These are phyloP conservation scores for Mythimna loreyi DNA, from an alignment of 2,888 invertebrate species.

Conservation along the genomic window DNA sequence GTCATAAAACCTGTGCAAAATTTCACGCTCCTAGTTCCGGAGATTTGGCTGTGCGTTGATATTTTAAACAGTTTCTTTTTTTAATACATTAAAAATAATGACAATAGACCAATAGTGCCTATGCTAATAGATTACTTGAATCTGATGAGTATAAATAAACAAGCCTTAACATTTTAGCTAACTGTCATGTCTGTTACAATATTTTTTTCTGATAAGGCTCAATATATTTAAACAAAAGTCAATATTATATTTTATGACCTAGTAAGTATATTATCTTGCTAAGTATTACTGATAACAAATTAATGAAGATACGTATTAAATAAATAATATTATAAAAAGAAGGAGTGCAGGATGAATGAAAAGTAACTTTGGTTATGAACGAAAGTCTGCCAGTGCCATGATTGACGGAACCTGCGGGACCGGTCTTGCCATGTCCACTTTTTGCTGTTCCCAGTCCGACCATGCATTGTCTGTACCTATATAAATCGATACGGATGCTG, in stretches of 20 bases:
- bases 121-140: too few relatives aligned
- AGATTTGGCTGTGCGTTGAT: too few relatives aligned
- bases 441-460: conserved; percentile 73
- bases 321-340: conserved; percentile 28
- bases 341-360: conserved; percentile 58
- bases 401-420: conserved; percentile 80
- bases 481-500: background rate
- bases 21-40: too few relatives aligned
- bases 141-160: too few relatives aligned
- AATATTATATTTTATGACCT: background rate
- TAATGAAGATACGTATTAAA: conserved; percentile 5
- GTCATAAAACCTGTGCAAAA: too few relatives aligned
- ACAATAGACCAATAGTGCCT: too few relatives aligned
- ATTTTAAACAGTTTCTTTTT: too few relatives aligned
- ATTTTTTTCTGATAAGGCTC: too few relatives aligned
- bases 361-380: conserved; percentile 74
- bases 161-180: too few relatives aligned
- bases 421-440: conserved; percentile 77
- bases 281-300: conserved; percentile 2
- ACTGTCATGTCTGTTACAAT: too few relatives aligned
- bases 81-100: too few relatives aligned
- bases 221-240: background rate
- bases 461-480: conserved; percentile 30
- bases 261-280: background rate
- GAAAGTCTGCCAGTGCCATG: conserved; percentile 59